Conservation (phyloP, 2,888 invertebrate genomes). For the Drosophila niveifrons region DNA sequence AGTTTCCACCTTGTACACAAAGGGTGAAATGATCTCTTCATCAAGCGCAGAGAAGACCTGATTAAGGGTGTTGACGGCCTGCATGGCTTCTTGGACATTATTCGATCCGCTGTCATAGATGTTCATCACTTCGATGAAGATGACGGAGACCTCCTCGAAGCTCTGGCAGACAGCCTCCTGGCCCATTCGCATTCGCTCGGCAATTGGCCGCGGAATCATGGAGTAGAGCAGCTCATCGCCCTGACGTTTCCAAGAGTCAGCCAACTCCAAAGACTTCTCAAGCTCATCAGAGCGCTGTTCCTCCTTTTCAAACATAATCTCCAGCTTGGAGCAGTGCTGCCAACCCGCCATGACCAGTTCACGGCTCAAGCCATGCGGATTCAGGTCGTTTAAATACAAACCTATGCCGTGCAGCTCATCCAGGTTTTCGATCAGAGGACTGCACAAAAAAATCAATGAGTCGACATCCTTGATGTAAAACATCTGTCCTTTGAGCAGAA, state of each 20-base stretch:
- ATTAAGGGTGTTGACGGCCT: conserved; percentile 94
- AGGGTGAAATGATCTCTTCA: conserved; percentile 92
- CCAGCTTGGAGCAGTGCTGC: conserved; percentile 93
- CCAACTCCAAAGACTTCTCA: conserved; percentile 90
- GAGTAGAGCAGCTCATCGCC: conserved; percentile 95
- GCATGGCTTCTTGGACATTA: conserved; percentile 88
- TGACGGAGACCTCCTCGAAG: conserved; percentile 85
- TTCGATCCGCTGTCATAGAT: conserved; percentile 80
- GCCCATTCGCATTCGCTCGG: conserved; percentile 92
- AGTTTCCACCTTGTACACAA: conserved; percentile 97
- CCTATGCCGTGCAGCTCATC: conserved; percentile 93
- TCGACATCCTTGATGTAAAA: conserved; percentile 92
- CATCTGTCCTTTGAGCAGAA: conserved; percentile 94
- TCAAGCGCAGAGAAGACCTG: conserved; percentile 94
- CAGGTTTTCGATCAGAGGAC: conserved; percentile 94
- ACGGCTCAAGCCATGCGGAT: conserved; percentile 93
- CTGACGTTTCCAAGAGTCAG: conserved; percentile 94
- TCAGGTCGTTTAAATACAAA: conserved; percentile 92
- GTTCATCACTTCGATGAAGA: conserved; percentile 84
- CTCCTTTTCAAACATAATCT: conserved; percentile 93
- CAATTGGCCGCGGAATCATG: conserved; percentile 95
- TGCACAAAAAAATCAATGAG: conserved; percentile 93
- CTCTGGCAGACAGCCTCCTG: conserved; percentile 93
- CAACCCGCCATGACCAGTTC: conserved; percentile 94
- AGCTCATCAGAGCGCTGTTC: conserved; percentile 92